Percentiles rank a stretch among this genome's conserved stretches.
Evolutionary conservation across 2,113 vertebrate genomes (phyloP).

Genomic region (Ammodytes dubius): DNA sequence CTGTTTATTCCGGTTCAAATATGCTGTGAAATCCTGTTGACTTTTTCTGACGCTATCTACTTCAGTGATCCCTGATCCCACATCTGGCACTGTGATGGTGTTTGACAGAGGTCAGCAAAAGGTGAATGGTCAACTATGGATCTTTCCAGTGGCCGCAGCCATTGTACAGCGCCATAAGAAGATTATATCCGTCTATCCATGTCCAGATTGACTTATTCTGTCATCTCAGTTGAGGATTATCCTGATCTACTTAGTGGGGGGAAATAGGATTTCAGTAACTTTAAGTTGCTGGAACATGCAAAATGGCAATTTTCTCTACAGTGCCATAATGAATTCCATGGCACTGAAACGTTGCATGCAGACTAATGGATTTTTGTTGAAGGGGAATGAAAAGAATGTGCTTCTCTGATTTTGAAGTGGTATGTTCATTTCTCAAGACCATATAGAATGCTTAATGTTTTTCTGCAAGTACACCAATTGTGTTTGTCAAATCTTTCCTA

Average conservation of each 20-base stretch:
- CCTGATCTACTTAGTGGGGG: slow-evolving; percentile 67
- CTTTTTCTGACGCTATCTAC: slow-evolving; percentile 9
- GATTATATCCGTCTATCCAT: slow-evolving; percentile 72
- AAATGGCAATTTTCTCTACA: slow-evolving; percentile 56
- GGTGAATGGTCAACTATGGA: slow-evolving; percentile 45
- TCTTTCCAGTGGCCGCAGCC: slow-evolving; percentile 21
- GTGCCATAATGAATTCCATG: slow-evolving; percentile 46
- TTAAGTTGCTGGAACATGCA: slow-evolving; percentile 67
- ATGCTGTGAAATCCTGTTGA: slow-evolving; percentile 1
- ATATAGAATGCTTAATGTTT: background rate
- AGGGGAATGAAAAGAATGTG: background rate
- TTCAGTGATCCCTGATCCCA: slow-evolving; percentile 26
- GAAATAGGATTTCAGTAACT: slow-evolving; percentile 70
- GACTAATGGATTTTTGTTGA: slow-evolving; percentile 9
- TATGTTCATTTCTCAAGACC: slow-evolving; percentile 4
- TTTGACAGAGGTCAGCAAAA: slow-evolving; percentile 42
- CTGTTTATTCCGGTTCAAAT: background rate
- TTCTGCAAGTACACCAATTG: background rate
- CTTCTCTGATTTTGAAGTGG: background rate
- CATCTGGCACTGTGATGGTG: slow-evolving; percentile 29
- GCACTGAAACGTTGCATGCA: slow-evolving; percentile 11
- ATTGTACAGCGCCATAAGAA: slow-evolving; percentile 64
- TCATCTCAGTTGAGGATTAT: slow-evolving; percentile 75
- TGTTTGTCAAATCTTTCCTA: background rate
- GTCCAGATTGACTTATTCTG: slow-evolving; percentile 69